Percentiles rank a stretch among this genome's conserved stretches.
Conservation (phyloP, 2,113 vertebrate genomes). For the Dryoscopus gambensis region DNA sequence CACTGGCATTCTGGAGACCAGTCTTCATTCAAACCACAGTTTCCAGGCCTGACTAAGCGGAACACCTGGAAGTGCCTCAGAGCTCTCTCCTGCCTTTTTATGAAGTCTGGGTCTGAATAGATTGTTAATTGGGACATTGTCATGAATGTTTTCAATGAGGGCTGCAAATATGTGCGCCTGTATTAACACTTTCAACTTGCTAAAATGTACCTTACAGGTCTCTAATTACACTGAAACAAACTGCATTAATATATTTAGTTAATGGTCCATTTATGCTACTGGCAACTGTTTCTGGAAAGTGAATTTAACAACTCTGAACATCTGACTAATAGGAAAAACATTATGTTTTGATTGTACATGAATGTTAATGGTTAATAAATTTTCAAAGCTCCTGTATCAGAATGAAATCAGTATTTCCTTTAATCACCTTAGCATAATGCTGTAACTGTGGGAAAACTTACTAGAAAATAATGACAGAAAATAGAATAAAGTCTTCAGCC, state of each 20-base stretch:
- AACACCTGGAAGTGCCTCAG: not conserved
- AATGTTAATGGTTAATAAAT: not conserved
- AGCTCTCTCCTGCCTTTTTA: not conserved
- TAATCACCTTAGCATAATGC: not conserved
- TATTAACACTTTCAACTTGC: not conserved
- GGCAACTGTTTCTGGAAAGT: conserved; percentile 15
- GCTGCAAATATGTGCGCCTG: not conserved
- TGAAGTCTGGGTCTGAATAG: not conserved
- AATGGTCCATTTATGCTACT: conserved; percentile 14
- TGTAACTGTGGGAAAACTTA: not conserved
- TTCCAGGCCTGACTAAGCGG: not conserved
- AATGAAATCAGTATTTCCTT: not conserved
- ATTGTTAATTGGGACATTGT: not conserved
- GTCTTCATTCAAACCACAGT: not conserved
- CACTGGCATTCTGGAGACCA: not conserved
- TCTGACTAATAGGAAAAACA: not conserved
- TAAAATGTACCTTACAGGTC: not conserved
- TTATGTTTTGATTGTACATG: not conserved
- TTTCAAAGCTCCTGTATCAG: not conserved
- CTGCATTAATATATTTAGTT: not conserved
- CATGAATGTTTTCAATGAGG: not conserved
- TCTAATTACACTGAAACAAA: not conserved
- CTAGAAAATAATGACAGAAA: not conserved
- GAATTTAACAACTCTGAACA: not conserved
- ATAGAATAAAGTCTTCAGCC: not conserved